A percentile compares a stretch with the other conserved stretches of the same genome.
Conservation (phyloP, 2,888 invertebrate species). For the Trilocha varians region DNA sequence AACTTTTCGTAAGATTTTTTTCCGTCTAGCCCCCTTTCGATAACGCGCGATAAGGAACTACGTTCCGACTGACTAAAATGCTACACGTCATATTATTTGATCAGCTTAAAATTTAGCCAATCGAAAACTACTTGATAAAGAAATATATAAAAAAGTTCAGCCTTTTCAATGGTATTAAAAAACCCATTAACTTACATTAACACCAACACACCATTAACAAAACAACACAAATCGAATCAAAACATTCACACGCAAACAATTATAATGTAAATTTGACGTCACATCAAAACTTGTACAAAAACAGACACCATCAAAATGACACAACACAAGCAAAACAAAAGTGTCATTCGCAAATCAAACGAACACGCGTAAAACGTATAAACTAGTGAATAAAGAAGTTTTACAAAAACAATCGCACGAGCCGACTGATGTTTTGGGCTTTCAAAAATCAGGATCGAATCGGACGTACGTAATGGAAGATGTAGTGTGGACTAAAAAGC, state of each 20-base stretch:
- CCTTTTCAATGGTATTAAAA: too few relatives aligned
- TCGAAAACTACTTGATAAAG: too few relatives aligned
- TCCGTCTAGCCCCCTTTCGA: too few relatives aligned
- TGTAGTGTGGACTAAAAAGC: slow-evolving; percentile 27
- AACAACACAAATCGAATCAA: slow-evolving; percentile 21
- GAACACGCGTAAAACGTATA: slow-evolving; percentile 34
- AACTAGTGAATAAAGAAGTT: slow-evolving; percentile 55
- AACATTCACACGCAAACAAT: slow-evolving; percentile 52
- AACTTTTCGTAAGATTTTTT: too few relatives aligned
- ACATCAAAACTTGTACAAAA: slow-evolving; percentile 59
- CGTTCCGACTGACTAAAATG: too few relatives aligned
- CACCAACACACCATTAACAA: too few relatives aligned
- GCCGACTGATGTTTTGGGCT: slow-evolving; percentile 60
- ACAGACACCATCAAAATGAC: slow-evolving; percentile 49
- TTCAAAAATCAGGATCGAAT: slow-evolving; percentile 67
- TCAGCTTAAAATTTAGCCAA: too few relatives aligned
- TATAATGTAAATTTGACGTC: slow-evolving; percentile 67
- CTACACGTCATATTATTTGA: too few relatives aligned
- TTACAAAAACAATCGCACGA: slow-evolving; percentile 67
- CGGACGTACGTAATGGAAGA: slow-evolving; percentile 65
- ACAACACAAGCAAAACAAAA: slow-evolving; percentile 47
- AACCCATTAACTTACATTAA: too few relatives aligned
- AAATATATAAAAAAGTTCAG: too few relatives aligned
- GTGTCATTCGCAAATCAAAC: slow-evolving; percentile 66
- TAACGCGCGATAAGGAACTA: too few relatives aligned